Percentiles rank a stretch among this genome's conserved stretches.
These are phyloP conservation scores for Mirounga angustirostris DNA, from an alignment of 2,113 vertebrate genomes.

Conservation along the genomic window DNA sequence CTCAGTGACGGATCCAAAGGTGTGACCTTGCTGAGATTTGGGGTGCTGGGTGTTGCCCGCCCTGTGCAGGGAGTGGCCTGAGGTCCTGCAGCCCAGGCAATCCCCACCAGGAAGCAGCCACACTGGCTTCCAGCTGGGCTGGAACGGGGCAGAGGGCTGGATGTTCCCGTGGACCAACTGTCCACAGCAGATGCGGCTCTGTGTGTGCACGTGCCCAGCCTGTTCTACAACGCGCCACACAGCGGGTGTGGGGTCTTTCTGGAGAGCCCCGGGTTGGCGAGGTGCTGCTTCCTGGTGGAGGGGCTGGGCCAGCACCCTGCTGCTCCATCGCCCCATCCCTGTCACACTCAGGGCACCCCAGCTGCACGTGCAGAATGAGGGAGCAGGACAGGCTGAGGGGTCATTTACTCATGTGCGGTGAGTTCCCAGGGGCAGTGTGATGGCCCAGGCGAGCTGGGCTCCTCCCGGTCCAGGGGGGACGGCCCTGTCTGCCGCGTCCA, in stretches of 20 bases:
- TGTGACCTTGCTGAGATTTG: rapidly evolving
- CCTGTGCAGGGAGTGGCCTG: neutral
- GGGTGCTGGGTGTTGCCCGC: neutral
- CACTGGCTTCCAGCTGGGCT: neutral
- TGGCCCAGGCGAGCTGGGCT: neutral
- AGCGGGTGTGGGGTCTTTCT: neutral
- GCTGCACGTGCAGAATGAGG: neutral
- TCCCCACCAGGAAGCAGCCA: neutral
- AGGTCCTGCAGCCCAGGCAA: no score
- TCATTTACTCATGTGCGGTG: rapidly evolving
- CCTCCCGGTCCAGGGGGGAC: no score
- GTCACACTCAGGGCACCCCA: neutral
- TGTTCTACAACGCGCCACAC: neutral
- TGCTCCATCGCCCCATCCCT: neutral
- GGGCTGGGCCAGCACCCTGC: neutral
- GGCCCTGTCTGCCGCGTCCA: neutral
- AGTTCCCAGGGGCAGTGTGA: neutral
- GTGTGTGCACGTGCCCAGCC: neutral
- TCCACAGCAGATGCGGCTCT: neutral
- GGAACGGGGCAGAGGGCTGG: neutral
- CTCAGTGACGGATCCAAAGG: neutral
- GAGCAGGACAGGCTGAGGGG: neutral
- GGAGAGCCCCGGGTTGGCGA: neutral
- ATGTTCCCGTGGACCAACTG: rapidly evolving
- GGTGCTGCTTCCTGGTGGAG: rapidly evolving